Conservation (phyloP, 1,140 invertebrate species). For the Trichomalopsis sarcophagae region DNA sequence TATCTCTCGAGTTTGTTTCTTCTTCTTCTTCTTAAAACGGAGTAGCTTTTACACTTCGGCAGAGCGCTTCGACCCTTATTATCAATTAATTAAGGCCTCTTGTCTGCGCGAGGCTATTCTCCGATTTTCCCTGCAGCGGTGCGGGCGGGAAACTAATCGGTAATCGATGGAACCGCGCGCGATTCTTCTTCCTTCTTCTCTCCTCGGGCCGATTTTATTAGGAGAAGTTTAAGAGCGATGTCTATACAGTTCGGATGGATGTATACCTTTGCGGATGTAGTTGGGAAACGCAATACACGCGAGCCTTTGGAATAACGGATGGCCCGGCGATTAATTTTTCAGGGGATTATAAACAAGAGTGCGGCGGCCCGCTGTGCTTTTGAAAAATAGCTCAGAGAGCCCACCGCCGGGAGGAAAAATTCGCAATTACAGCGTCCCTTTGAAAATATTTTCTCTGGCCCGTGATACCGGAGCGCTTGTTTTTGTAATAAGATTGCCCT, state of each 20-base stretch:
- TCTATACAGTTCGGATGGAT: background rate
- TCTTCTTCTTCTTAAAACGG: background rate
- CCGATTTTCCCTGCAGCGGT: background rate
- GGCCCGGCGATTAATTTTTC: background rate
- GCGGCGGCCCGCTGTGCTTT: background rate
- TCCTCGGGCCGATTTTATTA: background rate
- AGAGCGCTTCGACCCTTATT: background rate
- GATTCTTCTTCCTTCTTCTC: background rate
- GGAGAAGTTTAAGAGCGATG: background rate
- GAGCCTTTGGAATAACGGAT: background rate
- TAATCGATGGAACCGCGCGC: background rate
- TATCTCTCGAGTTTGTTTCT: background rate
- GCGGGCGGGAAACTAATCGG: background rate
- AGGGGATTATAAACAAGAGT: background rate
- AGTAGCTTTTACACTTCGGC: background rate
- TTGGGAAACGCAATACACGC: background rate
- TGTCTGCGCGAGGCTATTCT: background rate
- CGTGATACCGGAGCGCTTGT: background rate
- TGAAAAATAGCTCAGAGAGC: background rate
- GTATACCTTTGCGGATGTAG: background rate
- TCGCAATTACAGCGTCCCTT: background rate
- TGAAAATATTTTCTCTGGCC: background rate
- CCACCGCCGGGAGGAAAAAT: background rate
- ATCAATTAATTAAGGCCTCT: constrained; percentile 11
- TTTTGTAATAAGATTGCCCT: background rate